phyloP scores from a whole-genome alignment of 2,113 vertebrate genomes.

The Corythaixoides concolor region DNA sequence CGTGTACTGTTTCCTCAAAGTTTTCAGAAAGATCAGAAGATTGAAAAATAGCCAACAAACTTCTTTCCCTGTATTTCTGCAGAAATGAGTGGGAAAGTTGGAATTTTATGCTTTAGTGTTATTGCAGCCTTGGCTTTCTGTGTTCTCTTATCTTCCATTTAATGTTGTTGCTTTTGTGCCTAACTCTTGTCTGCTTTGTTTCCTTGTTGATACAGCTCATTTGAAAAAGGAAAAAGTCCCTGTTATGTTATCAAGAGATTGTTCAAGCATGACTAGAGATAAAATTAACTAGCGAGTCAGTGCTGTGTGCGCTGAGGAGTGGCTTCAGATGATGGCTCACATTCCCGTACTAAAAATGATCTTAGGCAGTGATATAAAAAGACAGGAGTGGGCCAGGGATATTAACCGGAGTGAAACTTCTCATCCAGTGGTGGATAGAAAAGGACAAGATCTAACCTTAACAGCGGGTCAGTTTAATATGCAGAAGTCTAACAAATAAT shows the following conservation, averaged over 20 bases:
- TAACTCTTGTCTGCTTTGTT: not conserved
- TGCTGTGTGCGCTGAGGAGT: not conserved
- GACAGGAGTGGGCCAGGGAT: not conserved
- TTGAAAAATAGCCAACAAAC: not conserved
- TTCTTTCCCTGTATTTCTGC: not conserved
- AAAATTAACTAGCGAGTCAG: slow-evolving; percentile 13
- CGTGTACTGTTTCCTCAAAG: not conserved
- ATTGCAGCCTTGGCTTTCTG: fast-evolving
- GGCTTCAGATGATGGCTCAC: not conserved
- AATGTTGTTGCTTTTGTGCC: not conserved
- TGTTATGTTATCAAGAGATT: not conserved
- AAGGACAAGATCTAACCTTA: not conserved
- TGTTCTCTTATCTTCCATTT: not conserved
- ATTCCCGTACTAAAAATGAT: not conserved
- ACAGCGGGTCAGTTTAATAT: not conserved
- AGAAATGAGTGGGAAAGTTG: not conserved
- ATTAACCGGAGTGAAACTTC: not conserved
- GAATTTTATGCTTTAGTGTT: not conserved
- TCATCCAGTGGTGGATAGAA: not conserved
- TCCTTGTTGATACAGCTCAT: not conserved
- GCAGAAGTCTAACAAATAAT: not conserved
- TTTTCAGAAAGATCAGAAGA: not conserved
- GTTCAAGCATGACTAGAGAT: slow-evolving; percentile 18
- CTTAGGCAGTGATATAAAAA: not conserved
- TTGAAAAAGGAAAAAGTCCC: not conserved